phyloP scores from a whole-genome alignment of 2,797 vertebrate genomes.

The Mycteria americana region DNA sequence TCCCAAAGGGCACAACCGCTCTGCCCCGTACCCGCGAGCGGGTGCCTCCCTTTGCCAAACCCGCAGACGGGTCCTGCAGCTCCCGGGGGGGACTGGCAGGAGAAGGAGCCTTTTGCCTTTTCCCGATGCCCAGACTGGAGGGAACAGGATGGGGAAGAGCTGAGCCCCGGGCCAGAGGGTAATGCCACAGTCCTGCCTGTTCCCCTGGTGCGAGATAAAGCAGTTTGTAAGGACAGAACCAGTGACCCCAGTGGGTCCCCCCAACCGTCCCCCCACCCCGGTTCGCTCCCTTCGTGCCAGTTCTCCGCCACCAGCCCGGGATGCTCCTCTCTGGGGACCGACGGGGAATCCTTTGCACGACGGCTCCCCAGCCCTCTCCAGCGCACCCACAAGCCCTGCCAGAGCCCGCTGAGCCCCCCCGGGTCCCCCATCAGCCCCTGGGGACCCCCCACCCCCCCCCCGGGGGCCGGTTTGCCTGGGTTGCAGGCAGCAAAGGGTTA shows the following conservation, averaged over 20 bases:
- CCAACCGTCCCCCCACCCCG: rapidly evolving
- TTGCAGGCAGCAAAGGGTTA: slow-evolving; percentile 36
- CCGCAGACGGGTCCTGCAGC: neutral
- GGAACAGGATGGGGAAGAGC: neutral
- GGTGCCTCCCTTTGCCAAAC: neutral
- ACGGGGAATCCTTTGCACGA: rapidly evolving
- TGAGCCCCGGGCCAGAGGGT: rapidly evolving
- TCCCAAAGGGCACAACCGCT: neutral
- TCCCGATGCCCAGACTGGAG: neutral
- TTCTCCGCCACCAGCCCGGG: neutral
- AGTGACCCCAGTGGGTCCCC: neutral
- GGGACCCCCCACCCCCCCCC: neutral
- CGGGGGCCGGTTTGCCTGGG: neutral
- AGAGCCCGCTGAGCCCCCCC: neutral
- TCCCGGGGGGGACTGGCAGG: neutral
- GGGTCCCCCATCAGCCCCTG: too few relatives aligned
- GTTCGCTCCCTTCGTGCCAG: rapidly evolving
- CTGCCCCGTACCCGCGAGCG: too few relatives aligned
- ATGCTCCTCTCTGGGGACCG: neutral
- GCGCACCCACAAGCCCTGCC: neutral
- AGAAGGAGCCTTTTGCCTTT: neutral
- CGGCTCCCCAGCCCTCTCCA: neutral
- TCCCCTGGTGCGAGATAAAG: neutral
- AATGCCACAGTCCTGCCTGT: neutral
- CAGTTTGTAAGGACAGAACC: neutral